phyloP scores from a whole-genome alignment of 2,888 invertebrate genomes.

The Antheraea yamamai region DNA sequence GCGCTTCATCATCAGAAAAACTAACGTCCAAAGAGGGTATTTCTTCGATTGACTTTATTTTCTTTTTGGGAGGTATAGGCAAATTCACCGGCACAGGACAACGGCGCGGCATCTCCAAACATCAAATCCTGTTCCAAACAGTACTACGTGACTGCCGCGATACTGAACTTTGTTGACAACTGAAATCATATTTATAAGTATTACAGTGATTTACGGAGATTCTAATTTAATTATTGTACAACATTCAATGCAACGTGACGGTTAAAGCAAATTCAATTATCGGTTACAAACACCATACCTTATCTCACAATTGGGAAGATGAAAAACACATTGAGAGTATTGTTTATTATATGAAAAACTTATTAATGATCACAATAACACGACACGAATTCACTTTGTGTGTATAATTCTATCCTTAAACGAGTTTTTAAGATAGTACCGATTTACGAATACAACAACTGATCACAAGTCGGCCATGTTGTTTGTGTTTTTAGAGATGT shows the following conservation, averaged over 20 bases:
- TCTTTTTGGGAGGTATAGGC: constrained; percentile 65
- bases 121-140: constrained; percentile 24
- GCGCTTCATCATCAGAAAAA: constrained; percentile 74
- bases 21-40: constrained; percentile 61
- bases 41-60: constrained; percentile 51
- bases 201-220: constrained; percentile 23
- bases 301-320: neutral
- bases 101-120: constrained; percentile 65
- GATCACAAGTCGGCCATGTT: constrained; percentile 73
- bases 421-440: constrained; percentile 34
- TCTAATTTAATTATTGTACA: constrained; percentile 53
- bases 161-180: constrained; percentile 22
- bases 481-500: constrained; percentile 47
- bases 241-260: constrained; percentile 53
- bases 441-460: constrained; percentile 51
- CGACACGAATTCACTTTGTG: constrained; percentile 24
- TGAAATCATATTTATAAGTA: constrained; percentile 19
- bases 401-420: constrained; percentile 29
- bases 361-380: constrained; percentile 16
- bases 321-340: constrained; percentile 19
- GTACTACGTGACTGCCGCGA: constrained; percentile 20
- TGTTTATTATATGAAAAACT: constrained; percentile 12
- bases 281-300: constrained; percentile 24
- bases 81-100: constrained; percentile 56
- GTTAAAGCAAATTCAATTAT: constrained; percentile 39